Base-by-base conservation (phyloP, 2,113 vertebrate species). In the Equus quagga region DNA sequence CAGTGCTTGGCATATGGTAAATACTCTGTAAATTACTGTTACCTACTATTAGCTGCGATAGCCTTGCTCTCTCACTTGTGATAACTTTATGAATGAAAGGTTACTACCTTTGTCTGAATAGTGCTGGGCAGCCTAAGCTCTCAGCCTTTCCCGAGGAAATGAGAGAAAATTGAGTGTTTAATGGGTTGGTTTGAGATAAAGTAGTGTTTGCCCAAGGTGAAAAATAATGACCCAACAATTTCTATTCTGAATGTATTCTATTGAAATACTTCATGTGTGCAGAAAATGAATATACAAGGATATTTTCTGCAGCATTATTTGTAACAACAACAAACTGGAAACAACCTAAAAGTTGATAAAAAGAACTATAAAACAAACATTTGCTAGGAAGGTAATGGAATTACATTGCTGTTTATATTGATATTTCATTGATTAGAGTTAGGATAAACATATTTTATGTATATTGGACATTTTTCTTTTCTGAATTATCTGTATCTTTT, bases 401-500 rank as follows among this genome's bases (percentile, higher is more conserved):
- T 56, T 28, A 23, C 24, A 56, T 28, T 89, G 49, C 41, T 80
- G 24, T 51, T 70, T 33, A 8, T 23, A 87, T 83, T 64, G 91
- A 2, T 54, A 87, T 36, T 78, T 83, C 33, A 75, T 8, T 54
- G 5, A 72, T 76, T 26, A 86, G 33, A 67, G 18, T 17, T 49
- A 93, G 60, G 69, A 23, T 46, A 75, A 93, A 64, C 31, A 44
- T 24, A 49, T n/a, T 92, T 51, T 62, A 80, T 26, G 24, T 56
- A 51, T 46, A 85, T 3, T 65, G 3, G 24, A 56, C n/a, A 92
- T 49, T 87, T 51, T 67, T 23, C 44, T 89, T 83, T 91, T 80
- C 46, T 97, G 65, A 96, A 94, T 17, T 91, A 44, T 58, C 73
- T 76, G 14, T 72, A 75, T 80, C 28, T 91, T 62, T 54, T 73